phyloP scores from a whole-genome alignment of 2,113 vertebrate genomes.

The Oplegnathus fasciatus region DNA sequence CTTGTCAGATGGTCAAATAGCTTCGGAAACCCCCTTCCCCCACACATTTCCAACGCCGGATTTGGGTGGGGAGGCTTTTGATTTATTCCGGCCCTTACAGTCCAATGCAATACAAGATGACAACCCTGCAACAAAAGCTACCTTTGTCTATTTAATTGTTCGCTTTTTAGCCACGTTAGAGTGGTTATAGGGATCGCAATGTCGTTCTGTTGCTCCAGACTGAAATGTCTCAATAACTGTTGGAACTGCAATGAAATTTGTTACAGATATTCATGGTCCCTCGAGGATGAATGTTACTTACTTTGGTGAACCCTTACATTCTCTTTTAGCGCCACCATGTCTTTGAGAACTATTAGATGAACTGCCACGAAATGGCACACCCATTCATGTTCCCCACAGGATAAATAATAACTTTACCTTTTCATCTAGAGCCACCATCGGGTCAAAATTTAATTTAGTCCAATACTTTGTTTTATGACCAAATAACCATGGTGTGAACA shows the following conservation, averaged over 20 bases:
- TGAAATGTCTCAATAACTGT: not conserved
- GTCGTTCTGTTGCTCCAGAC: not conserved
- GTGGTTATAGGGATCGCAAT: not conserved
- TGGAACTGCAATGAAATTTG: not conserved
- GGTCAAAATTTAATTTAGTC: not conserved
- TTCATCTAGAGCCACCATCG: not conserved
- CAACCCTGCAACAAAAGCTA: not conserved
- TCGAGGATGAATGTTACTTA: not conserved
- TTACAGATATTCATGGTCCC: not conserved
- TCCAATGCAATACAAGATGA: not conserved
- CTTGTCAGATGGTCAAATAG: not conserved
- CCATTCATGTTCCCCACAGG: not conserved
- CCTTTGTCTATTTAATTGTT: no score
- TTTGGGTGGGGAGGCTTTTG: no score
- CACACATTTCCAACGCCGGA: not conserved
- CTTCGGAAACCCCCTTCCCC: not conserved
- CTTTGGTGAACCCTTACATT: no score
- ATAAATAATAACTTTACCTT: not conserved
- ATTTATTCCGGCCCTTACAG: not conserved
- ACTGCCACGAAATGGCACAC: not conserved
- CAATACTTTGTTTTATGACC: no score
- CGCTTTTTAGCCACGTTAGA: not conserved
- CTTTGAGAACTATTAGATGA: not conserved
- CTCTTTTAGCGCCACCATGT: no score
- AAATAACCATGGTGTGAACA: not conserved